phyloP scores from a whole-genome alignment of 1,140 invertebrate genomes.

The Meloidogyne chitwoodi region DNA sequence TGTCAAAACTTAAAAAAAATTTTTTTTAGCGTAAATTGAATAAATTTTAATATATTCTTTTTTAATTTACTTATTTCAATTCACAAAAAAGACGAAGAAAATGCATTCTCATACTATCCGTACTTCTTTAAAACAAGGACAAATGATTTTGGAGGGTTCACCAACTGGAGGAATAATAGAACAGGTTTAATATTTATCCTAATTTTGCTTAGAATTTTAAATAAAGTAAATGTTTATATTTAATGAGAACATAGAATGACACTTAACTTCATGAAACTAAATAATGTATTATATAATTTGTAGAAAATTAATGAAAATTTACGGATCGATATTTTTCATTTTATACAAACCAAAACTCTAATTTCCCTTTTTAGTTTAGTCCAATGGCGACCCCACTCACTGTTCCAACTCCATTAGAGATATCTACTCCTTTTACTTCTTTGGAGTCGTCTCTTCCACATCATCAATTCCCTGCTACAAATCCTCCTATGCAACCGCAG shows the following conservation, averaged over 20 bases:
- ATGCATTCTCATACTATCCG: background rate
- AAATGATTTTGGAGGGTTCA: background rate
- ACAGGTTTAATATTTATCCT: background rate
- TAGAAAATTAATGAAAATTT: too few relatives aligned
- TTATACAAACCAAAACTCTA: too few relatives aligned
- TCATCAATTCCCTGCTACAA: background rate
- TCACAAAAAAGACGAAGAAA: background rate
- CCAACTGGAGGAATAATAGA: background rate
- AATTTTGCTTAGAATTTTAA: too few relatives aligned
- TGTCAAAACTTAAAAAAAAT: too few relatives aligned
- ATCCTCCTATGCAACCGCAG: background rate
- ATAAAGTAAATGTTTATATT: too few relatives aligned
- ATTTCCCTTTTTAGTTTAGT: too few relatives aligned
- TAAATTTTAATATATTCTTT: background rate
- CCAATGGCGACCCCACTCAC: too few relatives aligned
- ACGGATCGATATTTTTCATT: too few relatives aligned
- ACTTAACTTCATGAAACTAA: too few relatives aligned
- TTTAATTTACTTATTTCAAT: background rate
- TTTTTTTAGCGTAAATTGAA: background rate
- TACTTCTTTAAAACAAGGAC: background rate
- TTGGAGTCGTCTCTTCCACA: background rate
- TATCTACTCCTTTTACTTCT: background rate
- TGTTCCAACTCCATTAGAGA: too few relatives aligned
- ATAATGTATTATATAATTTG: too few relatives aligned
- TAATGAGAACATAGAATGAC: too few relatives aligned